Percentiles rank a stretch among this genome's conserved stretches.
Conservation (phyloP, 2,888 invertebrate species). For the Baronia brevicornis region DNA sequence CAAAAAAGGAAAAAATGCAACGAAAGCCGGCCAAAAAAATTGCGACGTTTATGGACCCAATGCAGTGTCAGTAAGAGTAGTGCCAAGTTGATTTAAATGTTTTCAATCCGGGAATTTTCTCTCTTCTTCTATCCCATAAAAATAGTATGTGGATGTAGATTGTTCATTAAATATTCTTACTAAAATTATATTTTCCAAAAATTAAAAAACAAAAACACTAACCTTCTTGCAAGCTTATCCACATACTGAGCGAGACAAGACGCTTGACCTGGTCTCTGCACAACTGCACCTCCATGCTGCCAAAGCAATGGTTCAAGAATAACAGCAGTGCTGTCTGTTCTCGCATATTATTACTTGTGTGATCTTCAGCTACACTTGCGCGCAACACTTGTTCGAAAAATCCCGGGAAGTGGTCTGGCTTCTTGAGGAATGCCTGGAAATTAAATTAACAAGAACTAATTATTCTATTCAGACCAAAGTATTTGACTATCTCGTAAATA, state of each 20-base stretch:
- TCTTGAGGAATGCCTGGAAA: constrained; percentile 83
- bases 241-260: constrained; percentile 94
- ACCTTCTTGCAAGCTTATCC: constrained; percentile 91
- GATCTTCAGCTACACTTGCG: constrained; percentile 80
- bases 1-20: too few species aligned
- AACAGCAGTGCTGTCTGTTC: constrained; percentile 93
- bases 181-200: neutral
- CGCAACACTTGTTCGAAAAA: constrained; percentile 89
- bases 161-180: neutral
- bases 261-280: constrained; percentile 94
- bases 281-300: constrained; percentile 96
- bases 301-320: constrained; percentile 97
- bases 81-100: too few species aligned
- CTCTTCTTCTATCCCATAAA: too few species aligned
- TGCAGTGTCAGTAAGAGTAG: too few species aligned
- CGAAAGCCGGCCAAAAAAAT: too few species aligned
- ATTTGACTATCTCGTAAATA: too few species aligned
- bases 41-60: too few species aligned
- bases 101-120: too few species aligned
- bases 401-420: constrained; percentile 83
- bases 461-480: neutral
- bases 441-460: neutral
- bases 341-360: constrained; percentile 53
- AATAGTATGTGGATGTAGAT: too few species aligned
- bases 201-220: constrained; percentile 25